Evolutionary conservation across 2,797 vertebrate genomes (phyloP).

Genomic region (Peromyscus attwateri): DNA sequence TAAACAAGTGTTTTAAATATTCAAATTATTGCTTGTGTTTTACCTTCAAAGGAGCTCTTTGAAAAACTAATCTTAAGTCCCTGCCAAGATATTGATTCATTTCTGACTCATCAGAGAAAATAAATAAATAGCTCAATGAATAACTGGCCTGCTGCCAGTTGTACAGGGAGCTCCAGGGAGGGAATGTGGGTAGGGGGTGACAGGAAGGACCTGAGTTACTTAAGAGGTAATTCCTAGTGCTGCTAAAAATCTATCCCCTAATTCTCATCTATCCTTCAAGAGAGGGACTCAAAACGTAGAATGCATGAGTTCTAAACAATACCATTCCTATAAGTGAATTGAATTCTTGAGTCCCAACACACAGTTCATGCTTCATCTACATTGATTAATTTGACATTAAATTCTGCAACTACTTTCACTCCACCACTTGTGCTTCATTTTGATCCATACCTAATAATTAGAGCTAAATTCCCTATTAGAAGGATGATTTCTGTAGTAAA

Average conservation of each 20-base stretch:
- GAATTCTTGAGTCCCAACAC: neutral
- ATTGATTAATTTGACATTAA: slow-evolving; percentile 7
- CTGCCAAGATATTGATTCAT: slow-evolving; percentile 64
- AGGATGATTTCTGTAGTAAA: neutral
- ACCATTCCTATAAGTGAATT: neutral
- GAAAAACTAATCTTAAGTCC: slow-evolving; percentile 36
- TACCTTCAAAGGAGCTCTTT: slow-evolving; percentile 42
- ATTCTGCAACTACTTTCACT: neutral
- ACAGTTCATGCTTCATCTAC: neutral
- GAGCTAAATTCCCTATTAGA: neutral
- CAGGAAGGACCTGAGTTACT: neutral
- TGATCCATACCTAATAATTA: neutral
- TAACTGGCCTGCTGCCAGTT: neutral
- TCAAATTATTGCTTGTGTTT: slow-evolving; percentile 49
- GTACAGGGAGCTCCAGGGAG: neutral
- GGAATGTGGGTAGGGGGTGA: neutral
- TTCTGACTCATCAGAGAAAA: slow-evolving; percentile 68
- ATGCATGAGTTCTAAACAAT: neutral
- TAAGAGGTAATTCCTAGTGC: neutral
- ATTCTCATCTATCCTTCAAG: neutral
- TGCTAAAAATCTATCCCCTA: neutral
- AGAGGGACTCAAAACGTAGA: slow-evolving; percentile 28
- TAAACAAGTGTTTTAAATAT: slow-evolving; percentile 27
- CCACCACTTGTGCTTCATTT: neutral
- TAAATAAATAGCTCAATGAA: neutral